phyloP scores from a whole-genome alignment of 2,113 vertebrate genomes.

The Plecturocebus donacophilus region DNA sequence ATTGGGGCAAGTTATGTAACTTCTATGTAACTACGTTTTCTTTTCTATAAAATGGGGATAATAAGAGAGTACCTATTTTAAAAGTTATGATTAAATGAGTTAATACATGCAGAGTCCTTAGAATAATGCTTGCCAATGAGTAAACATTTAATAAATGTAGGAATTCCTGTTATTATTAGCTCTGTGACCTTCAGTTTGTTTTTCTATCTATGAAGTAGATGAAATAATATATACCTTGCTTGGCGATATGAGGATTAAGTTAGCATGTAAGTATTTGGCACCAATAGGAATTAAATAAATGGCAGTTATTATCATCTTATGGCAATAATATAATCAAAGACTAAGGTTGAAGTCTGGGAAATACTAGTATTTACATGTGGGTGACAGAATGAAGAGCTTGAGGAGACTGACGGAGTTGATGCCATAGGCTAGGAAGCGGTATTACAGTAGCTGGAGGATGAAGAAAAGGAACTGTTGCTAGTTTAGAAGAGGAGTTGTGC shows the following conservation, averaged over 20 bases:
- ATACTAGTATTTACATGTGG: background rate
- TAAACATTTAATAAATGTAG: slow-evolving; percentile 40
- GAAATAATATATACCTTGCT: slow-evolving; percentile 7
- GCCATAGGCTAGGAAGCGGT: background rate
- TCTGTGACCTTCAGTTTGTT: slow-evolving; percentile 4
- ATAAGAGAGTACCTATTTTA: slow-evolving; percentile 22
- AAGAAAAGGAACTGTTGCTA: background rate
- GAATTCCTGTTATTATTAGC: background rate
- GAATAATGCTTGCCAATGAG: slow-evolving; percentile 37
- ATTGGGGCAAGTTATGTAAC: slow-evolving; percentile 17
- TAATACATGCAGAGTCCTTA: background rate
- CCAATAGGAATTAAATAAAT: slow-evolving; percentile 36
- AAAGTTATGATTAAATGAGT: slow-evolving; percentile 27
- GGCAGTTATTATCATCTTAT: background rate
- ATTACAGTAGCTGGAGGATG: background rate
- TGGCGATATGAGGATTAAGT: background rate
- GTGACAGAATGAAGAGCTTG: background rate
- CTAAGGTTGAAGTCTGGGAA: background rate
- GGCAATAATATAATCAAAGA: slow-evolving; percentile 7
- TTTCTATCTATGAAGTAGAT: slow-evolving; percentile 27
- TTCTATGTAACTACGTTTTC: slow-evolving; percentile 26
- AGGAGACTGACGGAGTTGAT: background rate
- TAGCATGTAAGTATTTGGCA: background rate
- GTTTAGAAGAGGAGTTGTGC: background rate
- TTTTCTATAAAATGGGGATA: background rate